phyloP scores from a whole-genome alignment of 2,888 invertebrate species.

The Scotopteryx bipunctaria region DNA sequence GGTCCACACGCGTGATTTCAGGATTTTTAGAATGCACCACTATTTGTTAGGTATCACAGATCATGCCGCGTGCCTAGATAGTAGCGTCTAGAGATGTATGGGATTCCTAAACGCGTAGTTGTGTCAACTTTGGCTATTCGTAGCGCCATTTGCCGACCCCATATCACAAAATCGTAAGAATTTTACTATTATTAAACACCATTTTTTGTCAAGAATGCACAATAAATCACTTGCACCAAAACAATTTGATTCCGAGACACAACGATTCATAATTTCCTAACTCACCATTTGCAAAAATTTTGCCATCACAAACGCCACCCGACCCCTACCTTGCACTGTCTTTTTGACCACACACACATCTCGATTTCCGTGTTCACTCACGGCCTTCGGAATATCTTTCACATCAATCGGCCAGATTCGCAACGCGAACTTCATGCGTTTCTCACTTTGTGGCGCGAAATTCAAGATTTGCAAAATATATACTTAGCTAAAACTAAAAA shows the following conservation, averaged over 20 bases:
- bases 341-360: slow-evolving; percentile 85
- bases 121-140: slow-evolving; percentile 82
- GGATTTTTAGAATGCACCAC: slow-evolving; percentile 75
- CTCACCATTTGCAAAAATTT: slow-evolving; percentile 91
- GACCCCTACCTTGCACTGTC: slow-evolving; percentile 90
- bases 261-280: slow-evolving; percentile 79
- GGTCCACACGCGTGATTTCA: slow-evolving; percentile 71
- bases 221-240: slow-evolving; percentile 71
- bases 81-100: slow-evolving; percentile 67
- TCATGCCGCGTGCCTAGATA: slow-evolving; percentile 72
- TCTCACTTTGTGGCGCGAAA: slow-evolving; percentile 71
- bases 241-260: slow-evolving; percentile 61
- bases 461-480: slow-evolving; percentile 65
- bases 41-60: slow-evolving; percentile 72
- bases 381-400: slow-evolving; percentile 86
- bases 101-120: slow-evolving; percentile 82
- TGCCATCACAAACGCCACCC: slow-evolving; percentile 91
- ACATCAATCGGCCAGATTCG: slow-evolving; percentile 85
- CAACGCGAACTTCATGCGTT: slow-evolving; percentile 83
- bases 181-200: slow-evolving; percentile 73
- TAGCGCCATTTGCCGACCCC: slow-evolving; percentile 83
- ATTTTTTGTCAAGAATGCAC: slow-evolving; percentile 67
- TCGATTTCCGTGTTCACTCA: slow-evolving; percentile 85
- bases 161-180: slow-evolving; percentile 75
- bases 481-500: slow-evolving; percentile 2